phyloP scores from a whole-genome alignment of 1,140 invertebrate genomes.

The Apis mellifera region Amel_HAv3.1 CM009943.2:4224501-4225000 shows the following conservation, averaged over 20 bases:
- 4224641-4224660: constrained; percentile 17
- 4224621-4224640: constrained; percentile 26
- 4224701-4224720: neutral
- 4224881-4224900: constrained; percentile 73
- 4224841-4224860: constrained; percentile 19
- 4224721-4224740: no score
- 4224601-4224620: constrained; percentile 54
- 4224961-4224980: constrained; percentile 64
- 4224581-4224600: constrained; percentile 70
- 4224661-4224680: neutral
- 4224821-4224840: neutral
- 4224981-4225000: constrained; percentile 54
- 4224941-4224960: constrained; percentile 80
- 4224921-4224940: constrained; percentile 77
- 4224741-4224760: no score
- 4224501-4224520: constrained; percentile 48
- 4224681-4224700: neutral
- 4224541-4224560: constrained; percentile 43
- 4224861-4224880: constrained; percentile 13
- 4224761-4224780: no score
- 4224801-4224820: no score
- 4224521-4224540: neutral
- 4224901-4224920: constrained; percentile 71
- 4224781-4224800: no score
- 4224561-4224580: constrained; percentile 75